These are phyloP conservation scores for Hoplias malabaricus DNA, from an alignment of 2,113 vertebrate species.

Conservation along the genomic window DNA sequence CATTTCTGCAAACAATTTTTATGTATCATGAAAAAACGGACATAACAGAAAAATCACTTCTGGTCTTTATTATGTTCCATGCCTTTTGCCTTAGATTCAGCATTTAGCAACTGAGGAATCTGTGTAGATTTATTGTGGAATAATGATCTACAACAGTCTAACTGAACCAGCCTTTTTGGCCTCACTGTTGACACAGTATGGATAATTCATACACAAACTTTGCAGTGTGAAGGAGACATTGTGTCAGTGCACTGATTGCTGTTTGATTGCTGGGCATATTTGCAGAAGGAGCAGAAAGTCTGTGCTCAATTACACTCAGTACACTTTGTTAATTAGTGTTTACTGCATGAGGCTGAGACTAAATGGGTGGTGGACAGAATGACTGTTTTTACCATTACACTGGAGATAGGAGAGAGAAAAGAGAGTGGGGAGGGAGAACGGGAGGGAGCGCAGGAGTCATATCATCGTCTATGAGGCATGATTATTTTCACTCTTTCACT, in stretches of 20 bases:
- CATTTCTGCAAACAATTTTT: too few relatives aligned
- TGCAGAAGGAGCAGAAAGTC: background rate
- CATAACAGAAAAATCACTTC: too few relatives aligned
- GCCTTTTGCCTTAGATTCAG: too few relatives aligned
- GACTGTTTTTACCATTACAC: background rate
- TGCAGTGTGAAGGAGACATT: background rate
- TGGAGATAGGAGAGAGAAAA: background rate
- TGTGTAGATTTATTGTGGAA: too few relatives aligned
- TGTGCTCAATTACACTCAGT: background rate
- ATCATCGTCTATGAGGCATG: slow-evolving; percentile 44
- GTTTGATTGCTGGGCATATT: background rate
- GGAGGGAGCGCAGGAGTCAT: slow-evolving; percentile 17
- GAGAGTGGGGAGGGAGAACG: slow-evolving; percentile 31
- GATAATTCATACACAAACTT: background rate
- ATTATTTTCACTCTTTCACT: slow-evolving; percentile 39
- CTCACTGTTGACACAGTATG: background rate
- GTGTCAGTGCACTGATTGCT: background rate
- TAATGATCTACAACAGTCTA: too few relatives aligned
- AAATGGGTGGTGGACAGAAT: background rate
- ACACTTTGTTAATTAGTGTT: background rate
- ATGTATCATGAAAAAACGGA: too few relatives aligned
- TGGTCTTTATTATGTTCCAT: too few relatives aligned
- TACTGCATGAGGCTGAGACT: background rate
- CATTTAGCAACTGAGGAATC: too few relatives aligned
- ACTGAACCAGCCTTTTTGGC: background rate